A percentile compares a stretch with the other conserved stretches of the same genome.
phyloP scores from a whole-genome alignment of 1,140 invertebrate species.

The Asobara japonica region DNA sequence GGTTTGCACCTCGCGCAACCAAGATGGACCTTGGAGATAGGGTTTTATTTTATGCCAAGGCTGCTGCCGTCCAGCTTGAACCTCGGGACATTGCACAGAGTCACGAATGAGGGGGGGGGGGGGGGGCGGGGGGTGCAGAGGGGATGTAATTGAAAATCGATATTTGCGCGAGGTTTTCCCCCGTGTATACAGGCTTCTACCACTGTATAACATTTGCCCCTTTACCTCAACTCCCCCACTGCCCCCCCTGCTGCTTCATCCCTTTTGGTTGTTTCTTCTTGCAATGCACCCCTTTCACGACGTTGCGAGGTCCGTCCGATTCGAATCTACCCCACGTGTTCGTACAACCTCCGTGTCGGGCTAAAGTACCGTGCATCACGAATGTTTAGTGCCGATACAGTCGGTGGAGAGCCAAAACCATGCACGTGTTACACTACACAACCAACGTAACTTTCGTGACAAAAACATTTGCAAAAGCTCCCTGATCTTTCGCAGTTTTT shows the following conservation, averaged over 20 bases:
- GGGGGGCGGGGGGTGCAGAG: not conserved
- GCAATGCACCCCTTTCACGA: conserved; percentile 19
- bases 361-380: conserved; percentile 39
- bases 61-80: conserved; percentile 31
- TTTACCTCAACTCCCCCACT: not conserved
- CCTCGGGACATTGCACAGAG: conserved; percentile 40
- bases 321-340: conserved; percentile 38
- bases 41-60: conserved; percentile 44
- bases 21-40: conserved; percentile 43
- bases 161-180: conserved; percentile 27
- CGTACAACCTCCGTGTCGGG: conserved; percentile 32
- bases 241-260: not conserved
- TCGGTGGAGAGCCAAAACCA: not conserved
- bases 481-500: not conserved
- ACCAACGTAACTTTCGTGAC: conserved; percentile 27
- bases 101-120: conserved; percentile 33
- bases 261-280: not conserved
- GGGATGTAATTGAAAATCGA: conserved; percentile 42
- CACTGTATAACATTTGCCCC: conserved; percentile 7
- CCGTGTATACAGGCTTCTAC: conserved; percentile 2
- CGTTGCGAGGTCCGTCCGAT: conserved; percentile 29
- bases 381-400: conserved; percentile 38
- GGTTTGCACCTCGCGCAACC: conserved; percentile 28
- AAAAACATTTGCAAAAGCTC: conserved; percentile 26
- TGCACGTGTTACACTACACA: not conserved